Percentiles rank a stretch among this genome's conserved stretches.
These are phyloP conservation scores for Tortrix viridana DNA, from an alignment of 2,888 invertebrate genomes.

Conservation along the genomic window DNA sequence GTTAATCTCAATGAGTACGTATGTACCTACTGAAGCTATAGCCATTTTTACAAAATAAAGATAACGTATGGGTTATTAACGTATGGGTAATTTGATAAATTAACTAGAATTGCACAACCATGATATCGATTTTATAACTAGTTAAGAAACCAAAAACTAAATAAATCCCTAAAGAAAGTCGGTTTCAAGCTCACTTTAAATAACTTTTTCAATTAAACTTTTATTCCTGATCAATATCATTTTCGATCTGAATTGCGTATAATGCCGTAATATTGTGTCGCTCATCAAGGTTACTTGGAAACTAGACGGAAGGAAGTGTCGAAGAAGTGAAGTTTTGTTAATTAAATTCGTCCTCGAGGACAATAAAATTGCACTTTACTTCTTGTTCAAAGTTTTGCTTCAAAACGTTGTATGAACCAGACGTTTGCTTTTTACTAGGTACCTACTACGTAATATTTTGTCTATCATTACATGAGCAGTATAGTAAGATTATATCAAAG, in stretches of 20 bases:
- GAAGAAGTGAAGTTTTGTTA: slow-evolving; percentile 18
- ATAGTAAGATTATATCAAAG: no score
- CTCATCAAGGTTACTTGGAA: slow-evolving; percentile 12
- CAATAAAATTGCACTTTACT: slow-evolving; percentile 15
- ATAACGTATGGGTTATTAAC: no score
- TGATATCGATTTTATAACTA: not conserved
- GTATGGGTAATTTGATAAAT: no score
- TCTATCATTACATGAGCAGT: no score
- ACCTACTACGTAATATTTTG: no score
- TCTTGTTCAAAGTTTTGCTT: not conserved
- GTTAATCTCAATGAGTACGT: not conserved
- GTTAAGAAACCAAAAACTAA: not conserved
- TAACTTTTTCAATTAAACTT: slow-evolving; percentile 81
- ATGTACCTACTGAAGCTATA: not conserved
- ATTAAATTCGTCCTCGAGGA: slow-evolving; percentile 17
- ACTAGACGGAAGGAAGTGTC: slow-evolving; percentile 19
- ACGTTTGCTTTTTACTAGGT: not conserved
- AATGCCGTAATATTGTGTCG: slow-evolving; percentile 46
- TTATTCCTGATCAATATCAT: slow-evolving; percentile 73
- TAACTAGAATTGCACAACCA: not conserved
- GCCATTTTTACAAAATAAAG: no score
- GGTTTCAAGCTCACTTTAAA: slow-evolving; percentile 59
- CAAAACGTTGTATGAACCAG: not conserved
- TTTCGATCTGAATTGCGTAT: slow-evolving; percentile 51
- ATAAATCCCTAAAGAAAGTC: slow-evolving; percentile 26